Conservation (phyloP, 2,113 vertebrate genomes). For the Aegithalos caudatus region DNA sequence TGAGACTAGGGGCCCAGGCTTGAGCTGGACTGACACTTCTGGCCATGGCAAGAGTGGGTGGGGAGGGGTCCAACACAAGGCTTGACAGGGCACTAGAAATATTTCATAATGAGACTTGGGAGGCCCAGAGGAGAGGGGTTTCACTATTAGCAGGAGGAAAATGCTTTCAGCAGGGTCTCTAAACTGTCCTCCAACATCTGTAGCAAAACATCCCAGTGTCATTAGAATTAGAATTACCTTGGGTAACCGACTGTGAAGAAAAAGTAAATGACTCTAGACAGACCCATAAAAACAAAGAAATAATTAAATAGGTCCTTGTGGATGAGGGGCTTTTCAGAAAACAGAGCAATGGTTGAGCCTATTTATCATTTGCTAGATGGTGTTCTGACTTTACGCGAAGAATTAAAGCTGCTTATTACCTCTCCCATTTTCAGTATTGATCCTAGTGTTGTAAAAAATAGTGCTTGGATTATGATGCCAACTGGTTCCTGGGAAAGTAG, state of each 20-base stretch:
- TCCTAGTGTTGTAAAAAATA: neutral
- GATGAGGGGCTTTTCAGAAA: slow-evolving; percentile 36
- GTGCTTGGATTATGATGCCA: slow-evolving; percentile 9
- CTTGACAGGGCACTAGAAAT: neutral
- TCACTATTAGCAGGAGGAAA: neutral
- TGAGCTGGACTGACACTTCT: neutral
- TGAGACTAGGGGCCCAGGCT: neutral
- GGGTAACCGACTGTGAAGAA: slow-evolving; percentile 56
- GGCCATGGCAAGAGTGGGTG: neutral
- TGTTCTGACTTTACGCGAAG: slow-evolving; percentile 17
- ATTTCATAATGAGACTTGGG: neutral
- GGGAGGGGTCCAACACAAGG: rapidly evolving
- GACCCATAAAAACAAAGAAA: slow-evolving; percentile 51
- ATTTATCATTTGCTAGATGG: slow-evolving; percentile 44
- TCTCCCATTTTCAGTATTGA: slow-evolving; percentile 61
- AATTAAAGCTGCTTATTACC: slow-evolving; percentile 57
- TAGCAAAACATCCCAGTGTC: slow-evolving; percentile 14
- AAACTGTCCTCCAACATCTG: neutral
- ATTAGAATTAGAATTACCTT: slow-evolving; percentile 56
- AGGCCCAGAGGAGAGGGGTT: neutral
- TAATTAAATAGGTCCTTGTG: slow-evolving; percentile 51
- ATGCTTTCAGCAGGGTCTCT: neutral
- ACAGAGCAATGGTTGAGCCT: neutral
- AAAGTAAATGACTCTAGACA: slow-evolving; percentile 53
- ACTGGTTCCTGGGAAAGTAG: neutral